Evolutionary conservation across 2,797 vertebrate species (phyloP).

Genomic region (Enteromius fasciolatus): DNA sequence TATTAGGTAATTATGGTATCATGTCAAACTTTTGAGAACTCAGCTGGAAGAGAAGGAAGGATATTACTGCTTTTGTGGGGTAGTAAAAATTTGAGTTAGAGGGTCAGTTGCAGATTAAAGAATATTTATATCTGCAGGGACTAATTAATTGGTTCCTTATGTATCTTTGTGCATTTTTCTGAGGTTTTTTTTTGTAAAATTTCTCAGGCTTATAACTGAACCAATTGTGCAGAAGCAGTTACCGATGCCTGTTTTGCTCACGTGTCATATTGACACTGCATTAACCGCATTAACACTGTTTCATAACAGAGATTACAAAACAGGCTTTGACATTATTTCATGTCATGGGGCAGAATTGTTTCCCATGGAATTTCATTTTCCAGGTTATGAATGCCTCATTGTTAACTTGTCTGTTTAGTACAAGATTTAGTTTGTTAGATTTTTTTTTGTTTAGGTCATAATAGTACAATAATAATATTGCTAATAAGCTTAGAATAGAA

Average conservation of each 20-base stretch:
- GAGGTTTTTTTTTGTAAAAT: neutral
- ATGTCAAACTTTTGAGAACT: constrained; percentile 6
- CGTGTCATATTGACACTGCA: constrained; percentile 35
- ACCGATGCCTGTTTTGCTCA: constrained; percentile 38
- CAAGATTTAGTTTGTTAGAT: neutral
- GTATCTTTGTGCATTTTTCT: neutral
- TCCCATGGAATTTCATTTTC: constrained; percentile 52
- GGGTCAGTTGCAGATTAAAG: constrained; percentile 5
- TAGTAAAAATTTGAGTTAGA: constrained; percentile 27
- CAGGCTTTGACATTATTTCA: constrained; percentile 49
- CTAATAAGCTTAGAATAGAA: neutral
- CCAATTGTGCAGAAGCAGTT: constrained; percentile 13
- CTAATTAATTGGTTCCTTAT: neutral
- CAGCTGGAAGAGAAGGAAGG: neutral
- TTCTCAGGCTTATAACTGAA: constrained; percentile 3
- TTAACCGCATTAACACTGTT: constrained; percentile 43
- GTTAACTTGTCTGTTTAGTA: neutral
- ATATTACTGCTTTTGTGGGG: constrained; percentile 42
- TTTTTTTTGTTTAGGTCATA: neutral
- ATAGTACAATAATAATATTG: neutral
- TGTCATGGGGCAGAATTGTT: constrained; percentile 66
- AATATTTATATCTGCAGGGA: neutral
- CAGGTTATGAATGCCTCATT: neutral
- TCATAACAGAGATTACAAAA: constrained; percentile 53
- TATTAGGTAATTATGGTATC: constrained; percentile 28